Conservation (phyloP, 2,888 invertebrate species). For the Odontomyia ornata region DNA sequence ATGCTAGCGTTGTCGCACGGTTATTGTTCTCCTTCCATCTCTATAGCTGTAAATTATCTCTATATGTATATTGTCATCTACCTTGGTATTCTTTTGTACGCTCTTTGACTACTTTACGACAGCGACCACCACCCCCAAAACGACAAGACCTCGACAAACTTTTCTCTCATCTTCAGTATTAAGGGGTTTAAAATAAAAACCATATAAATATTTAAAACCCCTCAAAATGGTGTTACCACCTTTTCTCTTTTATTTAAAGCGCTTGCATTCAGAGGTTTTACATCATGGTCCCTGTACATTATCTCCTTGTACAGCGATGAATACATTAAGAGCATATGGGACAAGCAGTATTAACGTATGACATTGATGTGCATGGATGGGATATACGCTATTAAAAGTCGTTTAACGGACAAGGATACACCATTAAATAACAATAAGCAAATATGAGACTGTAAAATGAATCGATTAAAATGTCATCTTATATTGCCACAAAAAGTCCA, state of each 20-base stretch:
- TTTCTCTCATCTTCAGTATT: slow-evolving; percentile 50
- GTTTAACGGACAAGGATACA: slow-evolving; percentile 18
- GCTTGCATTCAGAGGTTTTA: slow-evolving; percentile 14
- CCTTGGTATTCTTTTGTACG: not conserved
- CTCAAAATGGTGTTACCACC: slow-evolving; percentile 38
- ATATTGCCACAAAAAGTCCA: not conserved
- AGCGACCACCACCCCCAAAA: not conserved
- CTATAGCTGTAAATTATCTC: too few species aligned
- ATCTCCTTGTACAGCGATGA: not conserved
- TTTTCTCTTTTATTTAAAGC: slow-evolving; percentile 39
- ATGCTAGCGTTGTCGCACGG: slow-evolving; percentile 25
- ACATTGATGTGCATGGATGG: not conserved
- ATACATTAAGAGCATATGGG: not conserved
- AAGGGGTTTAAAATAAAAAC: slow-evolving; percentile 54
- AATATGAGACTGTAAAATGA: slow-evolving; percentile 21
- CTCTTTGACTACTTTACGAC: not conserved
- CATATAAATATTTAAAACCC: slow-evolving; percentile 54
- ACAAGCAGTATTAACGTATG: not conserved
- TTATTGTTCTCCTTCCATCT: slow-evolving; percentile 5
- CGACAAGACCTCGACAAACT: slow-evolving; percentile 34
- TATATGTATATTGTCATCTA: not conserved
- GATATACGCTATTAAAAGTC: slow-evolving; percentile 15
- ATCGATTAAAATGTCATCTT: slow-evolving; percentile 29
- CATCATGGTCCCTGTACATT: not conserved
- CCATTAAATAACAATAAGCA: slow-evolving; percentile 31